A percentile compares a stretch with the other conserved stretches of the same genome.
phyloP scores from a whole-genome alignment of 2,113 vertebrate species.

The Notothenia coriiceps region DNA sequence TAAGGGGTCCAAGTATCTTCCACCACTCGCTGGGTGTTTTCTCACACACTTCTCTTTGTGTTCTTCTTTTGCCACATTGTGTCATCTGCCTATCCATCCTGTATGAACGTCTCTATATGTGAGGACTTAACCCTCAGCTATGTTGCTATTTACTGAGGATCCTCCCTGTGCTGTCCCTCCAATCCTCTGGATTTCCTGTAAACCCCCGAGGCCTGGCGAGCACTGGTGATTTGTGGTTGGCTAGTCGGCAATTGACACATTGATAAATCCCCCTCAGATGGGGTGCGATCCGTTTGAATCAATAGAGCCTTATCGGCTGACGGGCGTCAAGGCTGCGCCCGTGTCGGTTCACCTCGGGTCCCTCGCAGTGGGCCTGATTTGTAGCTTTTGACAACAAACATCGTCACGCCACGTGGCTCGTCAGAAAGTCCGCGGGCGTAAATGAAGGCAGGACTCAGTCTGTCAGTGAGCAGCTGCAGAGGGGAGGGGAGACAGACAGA shows the following conservation, averaged over 20 bases:
- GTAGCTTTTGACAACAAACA: slow-evolving; percentile 78
- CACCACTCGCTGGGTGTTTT: background rate
- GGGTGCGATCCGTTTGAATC: slow-evolving; percentile 91
- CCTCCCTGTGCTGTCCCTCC: slow-evolving; percentile 81
- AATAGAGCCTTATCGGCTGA: slow-evolving; percentile 91
- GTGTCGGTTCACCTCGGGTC: slow-evolving; percentile 82
- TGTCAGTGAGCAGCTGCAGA: slow-evolving; percentile 55
- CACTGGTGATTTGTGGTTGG: slow-evolving; percentile 69
- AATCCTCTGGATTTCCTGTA: slow-evolving; percentile 89
- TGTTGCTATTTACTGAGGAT: slow-evolving; percentile 87
- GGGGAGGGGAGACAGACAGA: slow-evolving; percentile 26
- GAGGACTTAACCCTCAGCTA: slow-evolving; percentile 63
- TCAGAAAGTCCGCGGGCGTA: slow-evolving; percentile 64
- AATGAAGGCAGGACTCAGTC: slow-evolving; percentile 66
- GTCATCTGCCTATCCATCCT: slow-evolving; percentile 39
- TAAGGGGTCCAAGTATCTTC: too few relatives aligned
- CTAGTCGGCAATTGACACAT: slow-evolving; percentile 89
- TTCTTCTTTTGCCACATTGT: slow-evolving; percentile 1
- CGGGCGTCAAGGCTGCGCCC: slow-evolving; percentile 81
- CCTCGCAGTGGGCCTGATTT: slow-evolving; percentile 77
- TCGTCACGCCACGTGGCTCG: slow-evolving; percentile 72
- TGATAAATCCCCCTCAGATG: slow-evolving; percentile 94
- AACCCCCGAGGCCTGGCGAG: slow-evolving; percentile 87
- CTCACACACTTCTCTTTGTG: slow-evolving; percentile 17
- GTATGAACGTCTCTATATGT: slow-evolving; percentile 49